Evolutionary conservation across 2,888 invertebrate species (phyloP), one percentile per base, ranked within the genome.

Genomic region (Cactoblastis cactorum): DNA sequence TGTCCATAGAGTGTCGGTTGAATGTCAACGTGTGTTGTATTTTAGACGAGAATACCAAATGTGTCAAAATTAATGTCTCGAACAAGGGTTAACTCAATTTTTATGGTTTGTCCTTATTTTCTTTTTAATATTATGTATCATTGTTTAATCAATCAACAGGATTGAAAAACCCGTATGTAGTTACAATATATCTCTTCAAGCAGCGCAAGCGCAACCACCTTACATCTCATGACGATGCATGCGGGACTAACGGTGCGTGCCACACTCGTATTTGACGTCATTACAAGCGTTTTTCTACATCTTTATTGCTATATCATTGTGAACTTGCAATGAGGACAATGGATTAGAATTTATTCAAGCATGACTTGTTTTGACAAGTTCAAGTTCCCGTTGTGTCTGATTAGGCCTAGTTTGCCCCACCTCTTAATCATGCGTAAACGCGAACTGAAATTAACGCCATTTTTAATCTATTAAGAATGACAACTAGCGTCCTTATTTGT

Each of bases 171-270:
- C n/a, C n/a, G 28, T 28, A 6, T 28, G 28, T 28, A 6, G 3
- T 9, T 28, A 2, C 22, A 8, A 28, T 28, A 28, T 28, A 6
- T 28, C 28, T 28, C 9, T 9, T 1, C 8, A 3, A 9, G 28
- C 22, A 5, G 22, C 22, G 22, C 1, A 28, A 9, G 37, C 45
- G 14, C 24, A 49, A 49, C 37, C 37, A n/a, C n/a, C n/a, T n/a
- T n/a, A n/a, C 45, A 46, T 51, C 51, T 53, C 39, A 19, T 45
- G 32, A 9, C 33, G 12, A 12, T 19, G 28, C 41, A 43, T 35
- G 34, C 28, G 18, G 24, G 18, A 12, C 22, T 39, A 39, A 39
- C 22, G 22, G 39, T 39, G 22, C 39, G 39, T 39, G 39, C 39
- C 22, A 15, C 22, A 39, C 39, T 22, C 39, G 12, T n/a, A 14